Base-by-base conservation (phyloP, 1,140 invertebrate genomes). In the Colletes gigas region DNA sequence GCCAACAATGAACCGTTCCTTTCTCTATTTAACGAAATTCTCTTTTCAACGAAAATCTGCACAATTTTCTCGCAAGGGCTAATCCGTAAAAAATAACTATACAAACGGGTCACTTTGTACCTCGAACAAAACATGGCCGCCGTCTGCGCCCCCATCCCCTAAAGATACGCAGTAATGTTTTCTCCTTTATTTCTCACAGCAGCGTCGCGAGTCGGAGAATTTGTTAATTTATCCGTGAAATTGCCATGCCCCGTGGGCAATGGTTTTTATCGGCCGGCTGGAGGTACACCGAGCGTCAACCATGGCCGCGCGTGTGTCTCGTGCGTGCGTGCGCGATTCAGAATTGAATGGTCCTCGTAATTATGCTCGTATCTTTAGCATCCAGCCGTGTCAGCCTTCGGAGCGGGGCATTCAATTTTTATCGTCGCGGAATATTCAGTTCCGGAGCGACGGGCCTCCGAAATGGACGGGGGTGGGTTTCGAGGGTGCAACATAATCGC, bases 351-450 rank as follows among this genome's bases (percentile, higher is more conserved):
- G 75, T 80, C 78, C 82, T 87, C 65, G 71, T 71, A 88, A 87
- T 87, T 88, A 88, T 68, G 65, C 50, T 73, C 68, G 74, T 88
- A 88, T 88, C 86, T 88, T 88, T 74, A 79, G 62, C 79, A 69
- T 71, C 72, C 86, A 88, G 65, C 41, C 65, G 44, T 9, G 44
- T 10, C n/a, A 4, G 83, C 52, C 85, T 50, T 60, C 50, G 60
- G 14, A 57, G 39, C 41, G 41, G 54, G 66, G 72, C 73, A 83
- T 84, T 82, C 78, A 82, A 84, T 87, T 87, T 87, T 87, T 87
- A 87, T 88, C 83, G 71, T 82, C 84, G 72, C 52, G 44, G 54
- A 80, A 84, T 87, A 87, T 76, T 76, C 86, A 67, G 78, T 72
- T 75, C 66, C 71, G 55, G 65, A 55, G 67, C 74, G 59, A 39